phyloP scores from a whole-genome alignment of 2,113 vertebrate genomes.

The Helogale parvula region DNA sequence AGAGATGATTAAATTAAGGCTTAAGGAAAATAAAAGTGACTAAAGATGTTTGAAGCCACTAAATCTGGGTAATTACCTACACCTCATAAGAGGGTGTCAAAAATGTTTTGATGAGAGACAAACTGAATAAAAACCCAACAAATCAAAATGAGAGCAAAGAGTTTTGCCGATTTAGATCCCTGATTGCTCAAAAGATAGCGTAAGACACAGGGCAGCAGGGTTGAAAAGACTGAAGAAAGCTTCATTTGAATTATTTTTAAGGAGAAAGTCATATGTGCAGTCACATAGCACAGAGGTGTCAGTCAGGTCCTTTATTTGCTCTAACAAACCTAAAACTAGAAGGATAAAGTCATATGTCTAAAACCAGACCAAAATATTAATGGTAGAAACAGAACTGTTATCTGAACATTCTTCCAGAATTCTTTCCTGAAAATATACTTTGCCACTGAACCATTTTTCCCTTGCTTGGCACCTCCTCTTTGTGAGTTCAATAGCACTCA shows the following conservation, averaged over 20 bases:
- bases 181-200: fast-evolving
- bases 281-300: neutral
- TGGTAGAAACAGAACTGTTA: neutral
- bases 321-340: neutral
- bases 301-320: neutral
- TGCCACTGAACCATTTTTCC: neutral
- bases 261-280: neutral
- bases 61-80: neutral
- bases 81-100: neutral
- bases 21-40: neutral
- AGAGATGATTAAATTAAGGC: neutral
- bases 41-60: neutral
- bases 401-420: neutral
- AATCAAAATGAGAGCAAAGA: neutral
- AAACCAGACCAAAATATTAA: neutral
- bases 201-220: neutral
- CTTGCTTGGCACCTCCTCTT: neutral
- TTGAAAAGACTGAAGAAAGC: neutral
- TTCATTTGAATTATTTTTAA: neutral
- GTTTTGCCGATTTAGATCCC: neutral
- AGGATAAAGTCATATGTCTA: neutral
- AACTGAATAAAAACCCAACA: neutral
- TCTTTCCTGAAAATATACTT: neutral
- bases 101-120: neutral
- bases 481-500: neutral